Conservation (phyloP, 2,113 vertebrate genomes). For the Lipophrys pholis region DNA sequence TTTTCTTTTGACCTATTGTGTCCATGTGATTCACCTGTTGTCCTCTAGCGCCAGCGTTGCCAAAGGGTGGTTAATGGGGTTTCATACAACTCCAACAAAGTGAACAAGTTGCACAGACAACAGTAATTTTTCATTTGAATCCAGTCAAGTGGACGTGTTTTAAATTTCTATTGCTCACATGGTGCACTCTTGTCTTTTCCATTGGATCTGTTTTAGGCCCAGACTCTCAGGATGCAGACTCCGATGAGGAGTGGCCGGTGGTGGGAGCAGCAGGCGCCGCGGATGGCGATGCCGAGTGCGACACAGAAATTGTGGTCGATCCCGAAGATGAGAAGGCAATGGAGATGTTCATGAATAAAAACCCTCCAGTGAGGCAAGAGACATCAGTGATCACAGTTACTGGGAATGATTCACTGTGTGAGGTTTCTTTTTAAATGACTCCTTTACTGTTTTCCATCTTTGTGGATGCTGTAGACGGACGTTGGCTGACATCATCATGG, state of each 20-base stretch:
- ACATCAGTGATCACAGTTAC: neutral
- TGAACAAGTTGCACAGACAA: no score
- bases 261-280: conserved; percentile 82
- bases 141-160: neutral
- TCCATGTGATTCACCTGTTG: no score
- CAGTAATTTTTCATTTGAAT: no score
- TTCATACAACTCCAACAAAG: no score
- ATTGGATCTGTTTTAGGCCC: conserved; percentile 61
- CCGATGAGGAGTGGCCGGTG: conserved; percentile 92
- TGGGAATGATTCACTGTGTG: accelerated
- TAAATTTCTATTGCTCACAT: neutral
- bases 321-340: conserved; percentile 93
- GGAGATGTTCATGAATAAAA: conserved; percentile 97
- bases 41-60: no score
- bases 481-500: conserved; percentile 96
- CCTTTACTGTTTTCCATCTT: conserved; percentile 4
- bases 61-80: no score
- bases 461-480: conserved; percentile 84
- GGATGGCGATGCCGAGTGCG: conserved; percentile 57
- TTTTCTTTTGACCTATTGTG: no score
- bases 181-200: neutral
- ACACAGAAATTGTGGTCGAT: conserved; percentile 84
- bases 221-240: conserved; percentile 84
- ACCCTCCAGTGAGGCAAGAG: conserved; percentile 89
- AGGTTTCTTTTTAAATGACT: neutral